Evolutionary conservation across 2,797 vertebrate species (phyloP).

Genomic region (Bradypus variegatus): DNA sequence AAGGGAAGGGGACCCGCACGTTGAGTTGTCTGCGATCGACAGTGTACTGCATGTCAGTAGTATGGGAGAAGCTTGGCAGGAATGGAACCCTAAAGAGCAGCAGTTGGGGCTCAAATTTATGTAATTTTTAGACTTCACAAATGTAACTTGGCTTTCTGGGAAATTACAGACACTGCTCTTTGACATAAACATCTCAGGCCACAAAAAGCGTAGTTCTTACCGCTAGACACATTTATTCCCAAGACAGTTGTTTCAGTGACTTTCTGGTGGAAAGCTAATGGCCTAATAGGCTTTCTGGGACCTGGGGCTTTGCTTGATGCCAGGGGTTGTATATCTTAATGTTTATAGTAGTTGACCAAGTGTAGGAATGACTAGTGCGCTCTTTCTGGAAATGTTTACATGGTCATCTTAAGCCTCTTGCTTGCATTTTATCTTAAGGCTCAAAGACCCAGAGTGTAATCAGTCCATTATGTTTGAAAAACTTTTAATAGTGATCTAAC

Average conservation of each 20-base stretch:
- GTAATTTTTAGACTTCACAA: not conserved
- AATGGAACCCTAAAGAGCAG: not conserved
- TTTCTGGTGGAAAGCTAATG: constrained; percentile 7
- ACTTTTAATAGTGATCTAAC: not conserved
- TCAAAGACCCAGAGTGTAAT: not conserved
- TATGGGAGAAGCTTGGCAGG: not conserved
- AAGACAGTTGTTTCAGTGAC: not conserved
- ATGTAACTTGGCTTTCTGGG: not conserved
- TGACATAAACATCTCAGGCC: constrained; percentile 2
- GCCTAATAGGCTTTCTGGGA: not conserved
- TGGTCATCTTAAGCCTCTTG: not conserved
- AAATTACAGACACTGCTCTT: constrained; percentile 15
- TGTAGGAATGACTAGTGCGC: not conserved
- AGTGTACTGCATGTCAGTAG: not conserved
- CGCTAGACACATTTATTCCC: not conserved
- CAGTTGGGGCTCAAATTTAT: not conserved
- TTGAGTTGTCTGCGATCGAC: not conserved
- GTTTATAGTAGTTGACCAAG: not conserved
- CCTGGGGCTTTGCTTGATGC: not conserved
- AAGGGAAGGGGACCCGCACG: not conserved
- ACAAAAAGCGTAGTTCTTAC: not conserved
- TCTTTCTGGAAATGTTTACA: constrained; percentile 13
- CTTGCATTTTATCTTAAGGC: not conserved
- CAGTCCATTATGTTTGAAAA: constrained; percentile 8
- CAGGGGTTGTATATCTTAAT: not conserved